Conservation (phyloP, 1,140 invertebrate species). For the Papilio aristodemus region DNA sequence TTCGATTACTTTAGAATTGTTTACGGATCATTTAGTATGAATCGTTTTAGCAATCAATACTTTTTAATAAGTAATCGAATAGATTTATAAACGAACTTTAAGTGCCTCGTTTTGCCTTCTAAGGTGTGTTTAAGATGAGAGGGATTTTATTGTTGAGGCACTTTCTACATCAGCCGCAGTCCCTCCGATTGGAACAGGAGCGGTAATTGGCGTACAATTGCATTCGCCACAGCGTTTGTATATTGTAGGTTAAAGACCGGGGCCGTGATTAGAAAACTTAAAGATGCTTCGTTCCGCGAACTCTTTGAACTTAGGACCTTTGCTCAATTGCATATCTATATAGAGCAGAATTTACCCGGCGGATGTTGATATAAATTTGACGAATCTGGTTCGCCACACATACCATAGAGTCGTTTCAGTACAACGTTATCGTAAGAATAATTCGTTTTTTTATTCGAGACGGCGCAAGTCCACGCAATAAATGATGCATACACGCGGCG, state of each 20-base stretch:
- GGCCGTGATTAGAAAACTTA: conserved; percentile 27
- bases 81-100: conserved; percentile 25
- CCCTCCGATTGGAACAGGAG: conserved; percentile 22
- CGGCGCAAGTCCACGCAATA: conserved; percentile 25
- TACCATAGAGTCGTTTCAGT: not conserved
- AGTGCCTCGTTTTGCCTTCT: conserved; percentile 13
- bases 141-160: conserved; percentile 20
- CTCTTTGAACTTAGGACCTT: conserved; percentile 14
- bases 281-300: conserved; percentile 21
- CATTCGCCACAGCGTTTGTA: conserved; percentile 15
- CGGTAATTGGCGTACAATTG: conserved; percentile 31
- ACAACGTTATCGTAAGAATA: conserved; percentile 27
- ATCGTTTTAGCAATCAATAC: not conserved
- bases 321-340: conserved; percentile 4
- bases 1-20: not conserved
- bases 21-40: conserved; percentile 17
- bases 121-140: conserved; percentile 23
- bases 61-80: not conserved
- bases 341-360: not conserved
- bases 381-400: conserved; percentile 15
- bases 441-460: conserved; percentile 29
- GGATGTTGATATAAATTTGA: conserved; percentile 9
- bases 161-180: conserved; percentile 24
- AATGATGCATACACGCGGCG: conserved; percentile 31
- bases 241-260: conserved; percentile 29